These are phyloP conservation scores for Tinea semifulvella DNA, from an alignment of 2,888 invertebrate genomes.

Conservation along the genomic window DNA sequence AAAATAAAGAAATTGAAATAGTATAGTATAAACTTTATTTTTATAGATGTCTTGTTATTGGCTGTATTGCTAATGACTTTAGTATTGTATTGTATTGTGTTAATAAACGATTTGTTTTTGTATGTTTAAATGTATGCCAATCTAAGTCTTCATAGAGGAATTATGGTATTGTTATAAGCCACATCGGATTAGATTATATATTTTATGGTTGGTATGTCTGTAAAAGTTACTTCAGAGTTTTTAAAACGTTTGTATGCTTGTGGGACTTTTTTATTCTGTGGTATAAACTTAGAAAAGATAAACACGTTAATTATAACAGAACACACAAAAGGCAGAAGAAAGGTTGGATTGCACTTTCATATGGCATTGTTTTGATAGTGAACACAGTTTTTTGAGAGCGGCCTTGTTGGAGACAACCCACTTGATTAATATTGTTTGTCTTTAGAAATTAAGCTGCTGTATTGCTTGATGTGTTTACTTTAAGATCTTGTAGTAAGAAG, in stretches of 20 bases:
- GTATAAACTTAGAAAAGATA: conserved; percentile 4
- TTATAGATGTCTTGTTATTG: too few species aligned
- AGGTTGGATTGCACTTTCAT: conserved; percentile 9
- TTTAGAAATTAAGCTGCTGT: conserved; percentile 42
- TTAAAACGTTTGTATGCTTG: neutral
- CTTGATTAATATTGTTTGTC: conserved; percentile 33
- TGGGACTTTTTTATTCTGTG: neutral
- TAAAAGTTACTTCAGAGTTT: too few species aligned
- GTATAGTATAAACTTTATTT: too few species aligned
- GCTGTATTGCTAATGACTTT: too few species aligned
- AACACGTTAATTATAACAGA: conserved; percentile 5
- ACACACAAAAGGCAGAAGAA: neutral
- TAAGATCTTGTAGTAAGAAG: conserved; percentile 6
- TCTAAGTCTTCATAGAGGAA: too few species aligned
- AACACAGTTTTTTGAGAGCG: conserved; percentile 35
- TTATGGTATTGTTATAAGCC: too few species aligned
- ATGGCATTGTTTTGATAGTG: conserved; percentile 23
- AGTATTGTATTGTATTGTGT: too few species aligned
- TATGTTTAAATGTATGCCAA: too few species aligned
- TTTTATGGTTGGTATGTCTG: too few species aligned
- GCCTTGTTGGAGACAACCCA: conserved; percentile 21
- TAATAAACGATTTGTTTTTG: too few species aligned
- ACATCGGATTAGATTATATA: too few species aligned
- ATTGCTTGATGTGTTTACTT: conserved; percentile 14
- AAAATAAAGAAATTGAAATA: too few species aligned